A percentile compares a stretch with the other conserved stretches of the same genome.
These are phyloP conservation scores for Tupaia chinensis DNA, from an alignment of 2,113 vertebrate species.

Conservation along the genomic window DNA sequence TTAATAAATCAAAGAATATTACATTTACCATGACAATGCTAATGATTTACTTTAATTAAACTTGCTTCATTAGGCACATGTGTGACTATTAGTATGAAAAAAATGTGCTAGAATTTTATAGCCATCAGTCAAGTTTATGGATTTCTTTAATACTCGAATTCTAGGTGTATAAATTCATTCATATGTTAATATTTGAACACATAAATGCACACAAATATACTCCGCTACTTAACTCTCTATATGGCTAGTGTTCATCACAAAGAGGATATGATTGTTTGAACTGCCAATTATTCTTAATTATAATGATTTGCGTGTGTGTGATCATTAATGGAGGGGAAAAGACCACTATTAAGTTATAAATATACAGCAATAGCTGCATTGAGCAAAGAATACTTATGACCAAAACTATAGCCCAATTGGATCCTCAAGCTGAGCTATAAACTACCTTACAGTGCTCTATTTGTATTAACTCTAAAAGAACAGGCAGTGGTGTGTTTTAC, in stretches of 20 bases:
- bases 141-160: neutral
- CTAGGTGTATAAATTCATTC: neutral
- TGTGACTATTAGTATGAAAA: conserved; percentile 19
- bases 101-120: neutral
- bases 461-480: conserved; percentile 30
- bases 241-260: neutral
- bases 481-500: neutral
- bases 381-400: neutral
- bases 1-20: neutral
- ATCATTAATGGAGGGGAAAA: neutral
- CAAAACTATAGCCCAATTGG: neutral
- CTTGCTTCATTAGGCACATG: neutral
- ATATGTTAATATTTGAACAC: neutral
- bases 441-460: neutral
- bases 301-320: neutral
- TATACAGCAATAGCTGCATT: neutral
- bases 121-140: neutral
- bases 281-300: neutral
- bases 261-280: neutral
- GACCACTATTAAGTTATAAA: neutral
- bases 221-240: neutral
- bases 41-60: conserved; percentile 30
- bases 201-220: neutral
- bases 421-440: neutral
- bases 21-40: neutral